Conservation (phyloP, 2,888 invertebrate genomes). For the Vannuccia rotundouncinata region DNA sequence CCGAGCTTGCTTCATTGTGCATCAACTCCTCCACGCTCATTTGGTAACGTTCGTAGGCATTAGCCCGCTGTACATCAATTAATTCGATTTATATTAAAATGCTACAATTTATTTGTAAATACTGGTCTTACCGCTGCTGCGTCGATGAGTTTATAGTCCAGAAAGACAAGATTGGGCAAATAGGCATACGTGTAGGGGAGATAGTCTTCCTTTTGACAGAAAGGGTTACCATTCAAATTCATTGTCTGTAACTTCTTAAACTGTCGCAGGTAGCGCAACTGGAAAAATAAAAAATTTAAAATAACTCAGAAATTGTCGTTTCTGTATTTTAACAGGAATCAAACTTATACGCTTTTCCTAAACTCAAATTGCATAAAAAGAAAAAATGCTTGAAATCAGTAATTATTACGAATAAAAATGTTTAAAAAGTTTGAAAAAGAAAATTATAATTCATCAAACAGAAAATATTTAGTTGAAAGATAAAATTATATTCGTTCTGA, state of each 20-base stretch:
- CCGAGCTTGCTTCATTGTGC: slow-evolving; percentile 52
- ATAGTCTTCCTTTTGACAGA: slow-evolving; percentile 64
- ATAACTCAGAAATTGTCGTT: neutral
- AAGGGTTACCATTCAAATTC: slow-evolving; percentile 67
- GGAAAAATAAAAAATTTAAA: slow-evolving; percentile 37
- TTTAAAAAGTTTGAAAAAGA: neutral
- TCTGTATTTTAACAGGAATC: no score
- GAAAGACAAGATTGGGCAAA: slow-evolving; percentile 67
- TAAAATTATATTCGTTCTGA: no score
- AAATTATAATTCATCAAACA: neutral
- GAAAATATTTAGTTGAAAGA: neutral
- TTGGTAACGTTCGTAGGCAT: slow-evolving; percentile 52
- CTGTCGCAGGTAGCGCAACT: slow-evolving; percentile 52
- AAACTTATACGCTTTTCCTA: no score
- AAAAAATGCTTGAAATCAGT: neutral
- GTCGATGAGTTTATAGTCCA: slow-evolving; percentile 68
- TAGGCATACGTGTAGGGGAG: slow-evolving; percentile 67
- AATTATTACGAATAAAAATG: neutral
- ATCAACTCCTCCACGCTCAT: slow-evolving; percentile 53
- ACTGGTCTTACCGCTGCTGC: slow-evolving; percentile 6
- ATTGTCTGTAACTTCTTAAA: slow-evolving; percentile 53
- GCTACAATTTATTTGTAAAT: neutral
- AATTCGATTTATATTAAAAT: neutral
- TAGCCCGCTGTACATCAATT: slow-evolving; percentile 46
- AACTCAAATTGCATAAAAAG: no score